Percentiles rank a stretch among this genome's conserved stretches.
Conservation (phyloP, 1,140 invertebrate genomes). For the Hirudo medicinalis region DNA sequence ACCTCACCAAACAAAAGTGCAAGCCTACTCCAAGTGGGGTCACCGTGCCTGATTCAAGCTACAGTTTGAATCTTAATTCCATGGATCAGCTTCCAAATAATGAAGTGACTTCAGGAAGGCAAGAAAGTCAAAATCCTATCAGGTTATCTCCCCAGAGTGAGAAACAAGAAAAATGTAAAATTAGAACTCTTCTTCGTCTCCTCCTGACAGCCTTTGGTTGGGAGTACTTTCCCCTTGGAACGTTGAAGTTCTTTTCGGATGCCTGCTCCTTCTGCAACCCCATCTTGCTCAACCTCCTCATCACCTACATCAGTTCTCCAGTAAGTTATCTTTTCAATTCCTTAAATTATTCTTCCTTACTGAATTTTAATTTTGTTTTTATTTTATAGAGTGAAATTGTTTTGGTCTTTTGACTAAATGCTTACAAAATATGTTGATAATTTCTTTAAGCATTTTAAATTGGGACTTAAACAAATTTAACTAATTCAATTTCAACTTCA, state of each 20-base stretch:
- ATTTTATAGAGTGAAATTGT: neutral
- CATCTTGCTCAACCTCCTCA: constrained; percentile 66
- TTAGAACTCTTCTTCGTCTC: neutral
- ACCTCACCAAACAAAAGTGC: constrained; percentile 36
- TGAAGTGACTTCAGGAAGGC: neutral
- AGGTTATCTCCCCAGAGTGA: constrained; percentile 31
- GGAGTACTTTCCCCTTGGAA: constrained; percentile 75
- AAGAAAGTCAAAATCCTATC: constrained; percentile 36
- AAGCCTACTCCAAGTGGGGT: constrained; percentile 41
- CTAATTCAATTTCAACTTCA: neutral
- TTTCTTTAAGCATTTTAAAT: neutral
- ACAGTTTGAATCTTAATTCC: neutral
- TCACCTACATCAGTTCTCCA: constrained; percentile 52
- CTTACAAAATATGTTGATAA: neutral
- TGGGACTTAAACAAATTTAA: neutral
- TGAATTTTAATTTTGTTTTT: neutral
- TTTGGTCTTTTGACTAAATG: neutral
- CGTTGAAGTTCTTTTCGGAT: constrained; percentile 73
- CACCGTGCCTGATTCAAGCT: neutral
- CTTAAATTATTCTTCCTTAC: neutral
- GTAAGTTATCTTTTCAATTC: neutral
- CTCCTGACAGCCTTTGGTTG: constrained; percentile 51
- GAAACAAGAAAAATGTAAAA: neutral
- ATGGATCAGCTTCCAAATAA: constrained; percentile 8
- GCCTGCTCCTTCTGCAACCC: constrained; percentile 71